Base-by-base conservation (phyloP, 2,888 invertebrate genomes). In the Limulus polyphemus region DNA sequence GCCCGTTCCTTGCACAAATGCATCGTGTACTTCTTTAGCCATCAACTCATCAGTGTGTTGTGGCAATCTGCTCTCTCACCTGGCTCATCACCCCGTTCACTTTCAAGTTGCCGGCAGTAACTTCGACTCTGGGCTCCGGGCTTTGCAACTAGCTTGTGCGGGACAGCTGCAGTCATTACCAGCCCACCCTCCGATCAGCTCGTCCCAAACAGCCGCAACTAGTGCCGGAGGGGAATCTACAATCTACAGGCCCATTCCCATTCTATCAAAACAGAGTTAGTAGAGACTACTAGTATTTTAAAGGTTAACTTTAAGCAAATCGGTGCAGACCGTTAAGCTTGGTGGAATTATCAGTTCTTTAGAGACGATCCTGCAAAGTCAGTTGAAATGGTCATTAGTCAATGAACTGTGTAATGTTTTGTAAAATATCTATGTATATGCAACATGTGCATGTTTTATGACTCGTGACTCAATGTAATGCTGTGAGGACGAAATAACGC, bases 191-290 rank as follows among this genome's bases (percentile, higher is more conserved):
- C 16, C 47, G 47, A 60, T 56, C 13, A 62, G 58, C 17, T 57
- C 58, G 13, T 59, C 61, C 16, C 62, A 59, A 56, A 61, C 64
- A 11, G 52, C 64, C 32, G 48, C 65, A 10, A n/a, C 59, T n/a
- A 60, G 58, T 49, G 52, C 64, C 3, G 61, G 60, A 47, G 58
- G 47, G 13, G 50, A 63, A n/a, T 62, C 66, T 10, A 60, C 66
- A 16, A 67, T 67, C 59, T 65, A 65, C 56, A 67, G 65, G 48
- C 67, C 67, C 16, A 67, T 67, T 9, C 67, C 67, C 12, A 67
- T 67, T 17, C 58, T 67, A 56, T 65, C 67, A 47, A 67, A 67
- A 50, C 67, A 67, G 51, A 67, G 67, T 58, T 67, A 64, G 63
- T 61, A 59, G 49, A 48, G 5, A 50, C 10, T 4, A 16, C 32